Base-by-base conservation (phyloP, 23 tunicate species). In the Clavelina lepadiformis region DNA sequence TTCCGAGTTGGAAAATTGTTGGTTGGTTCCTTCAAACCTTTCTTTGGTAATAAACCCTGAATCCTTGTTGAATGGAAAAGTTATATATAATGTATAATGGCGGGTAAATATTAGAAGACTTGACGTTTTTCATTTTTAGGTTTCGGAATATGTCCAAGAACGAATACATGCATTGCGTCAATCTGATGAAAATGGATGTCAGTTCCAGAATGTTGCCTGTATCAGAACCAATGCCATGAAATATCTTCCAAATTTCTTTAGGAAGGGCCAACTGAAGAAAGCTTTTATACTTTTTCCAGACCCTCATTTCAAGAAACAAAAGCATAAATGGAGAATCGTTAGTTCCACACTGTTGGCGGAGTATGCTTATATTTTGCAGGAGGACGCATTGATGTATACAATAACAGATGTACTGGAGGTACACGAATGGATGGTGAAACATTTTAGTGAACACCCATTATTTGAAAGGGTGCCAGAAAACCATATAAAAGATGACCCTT, bases 221-320 rank as follows among this genome's bases (percentile, higher is more conserved):
- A 67, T 93, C 7, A 76, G 98, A 0, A 81, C 98, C 15, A 93
- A 93, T 50, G 98, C 98, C 5, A 93, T 93, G 98, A 93, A 93
- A 50, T 96, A 93, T 74, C 38, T 93, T 24, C 98, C 98, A 13
- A 84, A 84, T 51, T 93, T 93, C 51, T 93, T 93, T 50, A 20
- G 29, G 24, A 93, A 85, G 63, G 98, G 98, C 3, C 98, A 93
- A 51, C 79, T 93, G 33, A 33, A 44, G 37, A 93, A 85, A 74
- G 82, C 82, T 56, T 93, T 93, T 51, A 86, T 93, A 19, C 75
- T 93, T 30, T 93, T 93, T 62, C 98, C 98, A 15, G 98, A 93
- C 56, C 98, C 98, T 7, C 98, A 93, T 56, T 93, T 93, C 50
- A 93, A 93, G 68, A 79, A 67, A 57, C 92, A 93, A 38, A 93